Percentiles rank a stretch among this genome's conserved stretches.
phyloP scores from a whole-genome alignment of 1,140 invertebrate species.

The Epicauta chinensis region DNA sequence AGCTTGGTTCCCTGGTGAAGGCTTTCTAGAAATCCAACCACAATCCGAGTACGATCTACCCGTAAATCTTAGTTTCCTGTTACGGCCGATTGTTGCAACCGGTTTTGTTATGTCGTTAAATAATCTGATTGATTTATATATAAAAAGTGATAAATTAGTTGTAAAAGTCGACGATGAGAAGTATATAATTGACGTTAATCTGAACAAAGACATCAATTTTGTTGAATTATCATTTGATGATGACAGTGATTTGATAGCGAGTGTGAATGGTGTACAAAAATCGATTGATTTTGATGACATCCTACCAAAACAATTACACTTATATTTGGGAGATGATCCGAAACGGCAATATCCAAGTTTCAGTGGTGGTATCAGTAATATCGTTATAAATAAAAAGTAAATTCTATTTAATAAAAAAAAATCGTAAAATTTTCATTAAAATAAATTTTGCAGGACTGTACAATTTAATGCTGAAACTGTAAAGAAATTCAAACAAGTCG shows the following conservation, averaged over 20 bases:
- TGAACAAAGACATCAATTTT: not conserved
- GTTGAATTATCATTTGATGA: too few relatives aligned
- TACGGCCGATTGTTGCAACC: conserved; percentile 12
- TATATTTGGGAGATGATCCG: conserved; percentile 53
- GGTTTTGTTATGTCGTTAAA: conserved; percentile 34
- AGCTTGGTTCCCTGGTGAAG: conserved; percentile 17
- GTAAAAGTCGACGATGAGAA: conserved; percentile 61
- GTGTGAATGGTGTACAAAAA: not conserved
- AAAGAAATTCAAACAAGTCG: conserved; percentile 47
- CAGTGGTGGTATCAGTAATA: conserved; percentile 71
- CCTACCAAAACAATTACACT: not conserved
- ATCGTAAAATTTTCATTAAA: not conserved
- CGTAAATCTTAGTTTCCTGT: conserved; percentile 42
- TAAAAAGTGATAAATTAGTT: conserved; percentile 54
- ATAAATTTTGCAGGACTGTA: conserved; percentile 19
- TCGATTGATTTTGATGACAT: not conserved
- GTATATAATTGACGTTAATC: conserved; percentile 54
- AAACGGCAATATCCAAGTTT: conserved; percentile 38
- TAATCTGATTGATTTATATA: conserved; percentile 53
- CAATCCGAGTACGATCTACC: conserved; percentile 47
- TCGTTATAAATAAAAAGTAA: conserved; percentile 72
- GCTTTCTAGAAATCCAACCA: conserved; percentile 9
- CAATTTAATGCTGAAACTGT: conserved; percentile 27
- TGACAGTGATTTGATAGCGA: not conserved
- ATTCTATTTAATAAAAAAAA: conserved; percentile 23